Evolutionary conservation across 1,140 invertebrate genomes (phyloP).

Genomic region (Diachasmimorpha longicaudata): DNA sequence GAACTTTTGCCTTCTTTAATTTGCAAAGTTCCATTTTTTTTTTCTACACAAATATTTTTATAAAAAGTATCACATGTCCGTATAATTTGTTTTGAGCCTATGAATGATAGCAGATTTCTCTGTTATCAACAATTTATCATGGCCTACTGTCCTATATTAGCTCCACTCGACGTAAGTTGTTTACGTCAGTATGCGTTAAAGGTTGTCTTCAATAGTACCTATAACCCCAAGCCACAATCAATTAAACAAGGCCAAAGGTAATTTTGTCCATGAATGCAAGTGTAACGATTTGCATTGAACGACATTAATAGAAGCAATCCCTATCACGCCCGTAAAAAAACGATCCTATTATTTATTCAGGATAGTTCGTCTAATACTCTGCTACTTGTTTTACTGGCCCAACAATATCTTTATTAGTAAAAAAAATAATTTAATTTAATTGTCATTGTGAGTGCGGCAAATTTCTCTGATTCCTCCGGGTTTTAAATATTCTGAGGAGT

Average conservation of each 20-base stretch:
- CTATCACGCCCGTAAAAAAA: not conserved
- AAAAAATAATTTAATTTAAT: not conserved
- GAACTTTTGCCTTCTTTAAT: not conserved
- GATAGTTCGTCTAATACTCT: not conserved
- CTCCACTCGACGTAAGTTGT: conserved; percentile 15
- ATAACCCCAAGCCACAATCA: conserved; percentile 21
- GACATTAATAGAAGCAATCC: conserved; percentile 16
- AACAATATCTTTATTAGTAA: not conserved
- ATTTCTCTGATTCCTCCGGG: not conserved
- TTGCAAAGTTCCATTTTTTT: not conserved
- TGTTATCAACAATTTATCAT: conserved; percentile 18
- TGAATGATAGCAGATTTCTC: not conserved
- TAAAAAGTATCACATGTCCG: too few relatives aligned
- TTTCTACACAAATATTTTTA: not conserved
- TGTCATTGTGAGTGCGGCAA: not conserved
- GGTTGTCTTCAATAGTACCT: conserved; percentile 24
- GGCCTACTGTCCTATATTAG: conserved; percentile 27
- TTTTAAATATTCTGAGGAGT: too few relatives aligned
- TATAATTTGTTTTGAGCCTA: too few relatives aligned
- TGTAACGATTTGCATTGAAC: conserved; percentile 13
- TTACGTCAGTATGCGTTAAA: conserved; percentile 29
- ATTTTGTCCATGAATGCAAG: conserved; percentile 26
- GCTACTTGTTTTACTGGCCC: not conserved
- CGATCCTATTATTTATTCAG: conserved; percentile 3
- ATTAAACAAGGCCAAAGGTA: conserved; percentile 30